Evolutionary conservation across 2,113 vertebrate genomes (phyloP).

Genomic region (Menura novaehollandiae): DNA sequence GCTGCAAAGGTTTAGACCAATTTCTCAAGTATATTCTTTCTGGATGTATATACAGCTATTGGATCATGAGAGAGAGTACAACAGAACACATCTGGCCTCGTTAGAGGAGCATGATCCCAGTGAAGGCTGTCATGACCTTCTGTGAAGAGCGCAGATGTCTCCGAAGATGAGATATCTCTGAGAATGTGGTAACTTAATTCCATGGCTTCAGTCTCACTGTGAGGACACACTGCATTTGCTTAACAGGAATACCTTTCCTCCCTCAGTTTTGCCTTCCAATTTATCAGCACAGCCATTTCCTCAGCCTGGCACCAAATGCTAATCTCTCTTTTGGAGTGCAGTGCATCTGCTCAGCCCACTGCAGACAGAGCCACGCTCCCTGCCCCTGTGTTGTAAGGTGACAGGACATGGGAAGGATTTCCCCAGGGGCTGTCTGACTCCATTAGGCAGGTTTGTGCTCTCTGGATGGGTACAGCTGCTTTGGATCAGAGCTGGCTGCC

Average conservation of each 20-base stretch:
- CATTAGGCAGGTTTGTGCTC: not conserved
- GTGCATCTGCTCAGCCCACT: not conserved
- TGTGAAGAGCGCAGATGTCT: not conserved
- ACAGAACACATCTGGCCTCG: not conserved
- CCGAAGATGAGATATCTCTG: not conserved
- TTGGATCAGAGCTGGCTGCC: not conserved
- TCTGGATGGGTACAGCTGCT: not conserved
- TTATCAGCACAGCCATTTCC: not conserved
- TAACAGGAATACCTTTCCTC: not conserved
- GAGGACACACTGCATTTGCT: not conserved
- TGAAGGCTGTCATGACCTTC: not conserved
- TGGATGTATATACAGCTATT: not conserved
- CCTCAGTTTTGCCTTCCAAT: not conserved
- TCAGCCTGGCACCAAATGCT: not conserved
- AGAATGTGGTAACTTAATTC: not conserved
- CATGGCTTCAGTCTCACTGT: not conserved
- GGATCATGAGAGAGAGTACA: not conserved
- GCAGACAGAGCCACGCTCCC: not conserved
- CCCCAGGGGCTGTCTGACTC: not conserved
- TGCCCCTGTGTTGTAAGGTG: fast-evolving
- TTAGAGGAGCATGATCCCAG: not conserved
- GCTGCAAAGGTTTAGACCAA: not conserved
- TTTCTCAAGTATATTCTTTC: not conserved
- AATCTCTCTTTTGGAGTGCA: not conserved
- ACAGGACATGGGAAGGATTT: not conserved